These are phyloP conservation scores for Mallateleia sp. DNA, from an alignment of 2,888 invertebrate genomes.

Conservation along the genomic window DNA sequence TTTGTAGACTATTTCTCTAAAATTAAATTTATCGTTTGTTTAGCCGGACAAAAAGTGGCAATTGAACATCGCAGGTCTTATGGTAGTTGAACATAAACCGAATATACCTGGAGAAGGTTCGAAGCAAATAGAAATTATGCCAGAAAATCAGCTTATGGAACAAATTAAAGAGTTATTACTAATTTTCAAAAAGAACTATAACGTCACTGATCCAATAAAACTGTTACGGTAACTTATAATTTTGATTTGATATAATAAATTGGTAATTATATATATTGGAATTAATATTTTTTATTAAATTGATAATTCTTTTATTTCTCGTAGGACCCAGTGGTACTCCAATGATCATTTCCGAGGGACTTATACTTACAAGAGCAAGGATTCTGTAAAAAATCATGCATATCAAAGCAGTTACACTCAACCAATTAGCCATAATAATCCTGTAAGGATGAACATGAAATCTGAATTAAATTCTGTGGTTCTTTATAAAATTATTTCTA, in stretches of 20 bases:
- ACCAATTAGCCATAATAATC: constrained; percentile 90
- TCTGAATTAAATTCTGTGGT: not conserved
- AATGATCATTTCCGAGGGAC: constrained; percentile 93
- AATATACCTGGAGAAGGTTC: constrained; percentile 90
- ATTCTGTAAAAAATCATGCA: constrained; percentile 90
- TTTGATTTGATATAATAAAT: no score
- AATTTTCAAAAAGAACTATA: constrained; percentile 90
- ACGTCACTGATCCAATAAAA: constrained; percentile 90
- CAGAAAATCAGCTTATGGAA: constrained; percentile 90
- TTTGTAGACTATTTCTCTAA: no score
- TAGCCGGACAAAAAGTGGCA: no score
- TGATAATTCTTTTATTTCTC: no score
- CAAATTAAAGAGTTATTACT: constrained; percentile 90
- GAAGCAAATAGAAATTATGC: constrained; percentile 91
- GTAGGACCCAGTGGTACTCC: constrained; percentile 92
- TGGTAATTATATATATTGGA: constrained; percentile 1
- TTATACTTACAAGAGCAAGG: constrained; percentile 92
- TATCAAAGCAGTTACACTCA: constrained; percentile 90
- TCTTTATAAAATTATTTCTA: no score
- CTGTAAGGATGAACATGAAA: constrained; percentile 70
- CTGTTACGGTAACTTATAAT: constrained; percentile 89
- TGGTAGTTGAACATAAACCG: no score
- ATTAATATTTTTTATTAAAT: no score
- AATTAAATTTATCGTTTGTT: no score
- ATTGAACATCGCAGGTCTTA: no score